phyloP scores from a whole-genome alignment of 2,113 vertebrate species.

The Ophiodon elongatus region DNA sequence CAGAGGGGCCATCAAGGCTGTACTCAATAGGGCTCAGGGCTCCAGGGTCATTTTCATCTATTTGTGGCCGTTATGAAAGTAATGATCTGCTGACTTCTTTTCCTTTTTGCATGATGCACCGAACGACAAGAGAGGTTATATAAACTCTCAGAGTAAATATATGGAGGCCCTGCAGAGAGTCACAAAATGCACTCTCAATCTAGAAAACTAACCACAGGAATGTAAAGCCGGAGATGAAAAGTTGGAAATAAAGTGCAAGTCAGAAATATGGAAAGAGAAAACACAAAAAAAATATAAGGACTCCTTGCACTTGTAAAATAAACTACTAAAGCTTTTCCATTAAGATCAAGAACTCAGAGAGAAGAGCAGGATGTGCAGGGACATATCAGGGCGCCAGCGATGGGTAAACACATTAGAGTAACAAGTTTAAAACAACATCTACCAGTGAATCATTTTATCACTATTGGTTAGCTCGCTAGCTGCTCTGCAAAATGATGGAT shows the following conservation, averaged over 20 bases:
- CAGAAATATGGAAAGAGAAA: not conserved
- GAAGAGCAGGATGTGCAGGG: not conserved
- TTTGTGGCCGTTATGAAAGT: conserved; percentile 56
- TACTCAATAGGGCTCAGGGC: conserved; percentile 12
- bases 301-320: not conserved
- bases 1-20: conserved; percentile 29
- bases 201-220: not conserved
- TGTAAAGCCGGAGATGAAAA: not conserved
- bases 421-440: not conserved
- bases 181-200: not conserved
- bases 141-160: not conserved
- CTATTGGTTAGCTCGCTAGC: not conserved
- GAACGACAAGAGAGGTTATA: not conserved
- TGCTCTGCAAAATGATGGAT: not conserved
- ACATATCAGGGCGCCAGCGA: not conserved
- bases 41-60: conserved; percentile 61
- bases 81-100: conserved; percentile 47
- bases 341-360: not conserved
- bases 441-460: not conserved
- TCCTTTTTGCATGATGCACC: conserved; percentile 22
- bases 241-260: not conserved
- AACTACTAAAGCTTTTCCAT: not conserved
- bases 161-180: not conserved
- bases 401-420: not conserved
- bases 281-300: not conserved